phyloP scores from a whole-genome alignment of 2,888 invertebrate genomes.

The Acheta domesticus region DNA sequence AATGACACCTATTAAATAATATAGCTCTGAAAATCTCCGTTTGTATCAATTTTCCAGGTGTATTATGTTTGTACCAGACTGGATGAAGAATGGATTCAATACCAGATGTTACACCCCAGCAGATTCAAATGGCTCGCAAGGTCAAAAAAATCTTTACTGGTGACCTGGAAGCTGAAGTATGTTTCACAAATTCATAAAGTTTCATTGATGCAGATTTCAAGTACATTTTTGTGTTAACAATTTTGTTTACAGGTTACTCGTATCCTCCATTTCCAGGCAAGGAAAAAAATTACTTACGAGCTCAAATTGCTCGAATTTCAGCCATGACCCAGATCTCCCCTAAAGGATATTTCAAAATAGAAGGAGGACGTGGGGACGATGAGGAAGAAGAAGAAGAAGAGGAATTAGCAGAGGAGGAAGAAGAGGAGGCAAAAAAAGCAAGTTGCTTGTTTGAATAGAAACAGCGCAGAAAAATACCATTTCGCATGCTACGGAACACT shows the following conservation, averaged over 20 bases:
- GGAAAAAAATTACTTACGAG: constrained; percentile 77
- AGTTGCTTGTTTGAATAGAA: constrained; percentile 32
- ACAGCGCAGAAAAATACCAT: too few species aligned
- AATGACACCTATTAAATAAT: too few species aligned
- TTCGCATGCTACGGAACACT: too few species aligned
- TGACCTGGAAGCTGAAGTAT: constrained; percentile 66
- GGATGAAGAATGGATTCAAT: constrained; percentile 76
- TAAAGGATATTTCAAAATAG: constrained; percentile 61
- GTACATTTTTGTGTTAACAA: too few species aligned
- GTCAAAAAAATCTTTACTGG: constrained; percentile 78
- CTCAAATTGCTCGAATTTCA: constrained; percentile 80
- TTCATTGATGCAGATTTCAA: not conserved
- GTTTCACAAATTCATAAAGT: not conserved
- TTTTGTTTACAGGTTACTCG: constrained; percentile 52
- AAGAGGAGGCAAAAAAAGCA: constrained; percentile 42
- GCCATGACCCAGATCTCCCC: constrained; percentile 81
- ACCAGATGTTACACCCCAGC: constrained; percentile 74
- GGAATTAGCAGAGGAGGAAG: constrained; percentile 56
- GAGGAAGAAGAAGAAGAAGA: constrained; percentile 64
- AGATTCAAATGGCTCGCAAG: constrained; percentile 67
- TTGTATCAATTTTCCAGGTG: too few species aligned
- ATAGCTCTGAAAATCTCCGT: too few species aligned
- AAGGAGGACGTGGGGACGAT: constrained; percentile 60
- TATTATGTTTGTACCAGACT: constrained; percentile 79
- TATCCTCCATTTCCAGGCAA: constrained; percentile 83